Percentiles rank a stretch among this genome's conserved stretches.
Conservation (phyloP, 2,797 vertebrate species). For the Chrysocyon brachyurus region DNA sequence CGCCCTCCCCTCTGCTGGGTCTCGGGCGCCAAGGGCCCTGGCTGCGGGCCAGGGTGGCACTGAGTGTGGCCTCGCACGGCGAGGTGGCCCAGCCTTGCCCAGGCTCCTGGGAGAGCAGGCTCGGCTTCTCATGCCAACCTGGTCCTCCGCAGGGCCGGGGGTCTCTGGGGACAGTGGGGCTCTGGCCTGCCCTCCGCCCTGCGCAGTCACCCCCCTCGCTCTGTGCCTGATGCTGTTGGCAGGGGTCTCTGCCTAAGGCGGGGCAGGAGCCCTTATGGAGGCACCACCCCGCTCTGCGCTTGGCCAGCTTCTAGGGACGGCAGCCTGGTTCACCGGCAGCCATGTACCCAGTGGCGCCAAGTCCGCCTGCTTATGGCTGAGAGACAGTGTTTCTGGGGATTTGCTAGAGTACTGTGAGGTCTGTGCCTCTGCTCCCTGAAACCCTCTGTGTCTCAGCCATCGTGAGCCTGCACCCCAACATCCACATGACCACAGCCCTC, state of each 20-base stretch:
- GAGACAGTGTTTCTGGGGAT: neutral
- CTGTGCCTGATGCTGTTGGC: neutral
- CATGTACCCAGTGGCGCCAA: neutral
- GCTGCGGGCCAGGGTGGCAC: neutral
- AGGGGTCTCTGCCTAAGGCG: neutral
- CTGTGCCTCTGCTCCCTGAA: neutral
- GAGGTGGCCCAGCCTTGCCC: neutral
- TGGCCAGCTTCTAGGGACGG: neutral
- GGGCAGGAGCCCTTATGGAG: neutral
- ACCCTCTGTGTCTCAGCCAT: neutral
- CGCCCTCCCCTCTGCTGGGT: neutral
- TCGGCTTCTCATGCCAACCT: neutral
- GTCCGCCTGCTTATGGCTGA: neutral
- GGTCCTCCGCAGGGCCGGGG: neutral
- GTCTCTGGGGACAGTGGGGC: neutral
- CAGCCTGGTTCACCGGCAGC: too few species aligned
- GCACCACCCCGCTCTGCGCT: neutral
- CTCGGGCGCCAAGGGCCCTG: accelerated
- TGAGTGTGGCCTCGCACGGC: neutral
- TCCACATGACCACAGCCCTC: too few species aligned
- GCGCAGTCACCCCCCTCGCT: neutral
- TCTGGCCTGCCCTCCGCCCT: neutral
- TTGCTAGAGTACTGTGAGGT: neutral
- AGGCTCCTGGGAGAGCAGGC: neutral
- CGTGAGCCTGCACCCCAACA: too few species aligned